Base-by-base conservation (phyloP, 2,113 vertebrate species). In the Ariopsis seemanni region DNA sequence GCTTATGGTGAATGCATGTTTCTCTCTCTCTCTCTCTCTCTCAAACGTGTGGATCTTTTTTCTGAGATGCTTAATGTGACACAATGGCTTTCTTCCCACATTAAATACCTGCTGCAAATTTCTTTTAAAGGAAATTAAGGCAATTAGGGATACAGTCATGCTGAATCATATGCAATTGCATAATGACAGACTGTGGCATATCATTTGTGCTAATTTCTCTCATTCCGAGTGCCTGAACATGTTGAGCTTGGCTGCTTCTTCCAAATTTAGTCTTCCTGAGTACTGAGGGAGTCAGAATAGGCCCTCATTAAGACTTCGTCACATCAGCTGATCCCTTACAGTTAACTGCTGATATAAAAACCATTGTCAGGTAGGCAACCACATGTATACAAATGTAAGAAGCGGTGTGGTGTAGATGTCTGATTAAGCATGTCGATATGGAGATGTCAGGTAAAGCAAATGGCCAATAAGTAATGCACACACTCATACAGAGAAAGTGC, bases 131-230 rank as follows among this genome's bases (percentile, higher is more conserved):
- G 91, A 86, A 93, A 93, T 92, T 90, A 86, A 91, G 91, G 90
- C 93, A 93, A 88, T 87, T 94, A 94, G 94, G 94, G 95, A 95
- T 94, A 90, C 77, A 89, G 88, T 67, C 8, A 52, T 91, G 91
- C 90, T 62, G 85, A 91, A 91, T 92, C 92, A 93, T 92, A 93
- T 93, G 91, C 93, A 95, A 94, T 94, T 93, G 91, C 91, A 30
- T 91, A 92, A 89, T 93, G 94, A 94, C 94, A 95, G 93, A 91
- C 91, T 74, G 90, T 93, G 94, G 94, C 94, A 92, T 90, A 90
- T 93, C 91, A 91, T 92, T 94, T 94, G 93, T 93, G 94, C 92
- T 95, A 95, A 95, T 95, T 95, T 94, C 93, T 89, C 91, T 93
- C 92, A 90, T 93, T 94, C 89, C 30, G 79, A 90, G 87, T 88